Base-by-base conservation (phyloP, 2,113 vertebrate genomes). In the Indicator indicator region DNA sequence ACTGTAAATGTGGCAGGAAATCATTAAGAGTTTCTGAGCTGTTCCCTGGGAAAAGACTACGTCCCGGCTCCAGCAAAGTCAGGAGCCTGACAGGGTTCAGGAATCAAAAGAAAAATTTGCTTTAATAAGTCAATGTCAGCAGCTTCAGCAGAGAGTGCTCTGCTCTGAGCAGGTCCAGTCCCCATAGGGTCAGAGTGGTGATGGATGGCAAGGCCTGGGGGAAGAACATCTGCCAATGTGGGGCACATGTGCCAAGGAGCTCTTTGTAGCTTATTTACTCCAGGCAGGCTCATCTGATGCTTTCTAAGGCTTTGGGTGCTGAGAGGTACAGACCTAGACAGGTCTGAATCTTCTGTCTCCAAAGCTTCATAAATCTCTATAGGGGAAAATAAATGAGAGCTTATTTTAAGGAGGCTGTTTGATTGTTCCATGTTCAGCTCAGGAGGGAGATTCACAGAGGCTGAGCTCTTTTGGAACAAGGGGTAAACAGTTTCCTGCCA, bases 21-120 rank as follows among this genome's bases (percentile, higher is more conserved):
- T 89, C 85, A 93, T 95, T 95, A 93, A 88, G 76, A 93, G 48
- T 95, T 95, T 91, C 88, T 90, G 87, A 92, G 52, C 68, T 68
- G 2, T 85, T 89, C 85, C 69, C 82, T 93, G 69, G 79, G 91
- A 94, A 94, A 93, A 94, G 12, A 33, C 17, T 70, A 70, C 11
- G 28, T 91, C 52, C 52, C 87, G 68, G 46, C 52, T 85, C 64
- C 15, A 2, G 48, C 69, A 69, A 58, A 87, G 28, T 23, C 65
- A 74, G 46, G 58, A 33, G 18, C 38, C 44, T 74, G 36, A 60
- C 82, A 94, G 60, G 16, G 36, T 26, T 88, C 42, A 70, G 68
- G 92, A 94, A 77, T 59, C 75, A 83, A 44, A 83, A 91, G 84
- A 87, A 91, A 73, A 94, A 71, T 63, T 59, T 9, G 8, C 17